Base-by-base conservation (phyloP, 2,113 vertebrate species). In the Geococcyx californianus region DNA sequence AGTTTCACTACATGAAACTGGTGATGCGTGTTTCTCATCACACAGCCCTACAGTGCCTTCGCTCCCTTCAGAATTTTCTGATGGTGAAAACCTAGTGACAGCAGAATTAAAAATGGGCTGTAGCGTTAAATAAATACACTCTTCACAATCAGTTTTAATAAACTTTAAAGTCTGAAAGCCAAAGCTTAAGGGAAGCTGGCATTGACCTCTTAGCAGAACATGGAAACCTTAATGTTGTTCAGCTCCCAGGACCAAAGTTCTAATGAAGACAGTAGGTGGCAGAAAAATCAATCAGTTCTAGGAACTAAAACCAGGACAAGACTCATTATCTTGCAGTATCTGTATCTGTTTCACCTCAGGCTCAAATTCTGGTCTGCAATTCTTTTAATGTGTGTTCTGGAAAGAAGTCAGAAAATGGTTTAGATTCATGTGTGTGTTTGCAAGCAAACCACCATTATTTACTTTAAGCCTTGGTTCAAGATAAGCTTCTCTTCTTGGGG, bases 241-340 rank as follows among this genome's bases (percentile, higher is more conserved):
- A 69, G 2, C 6, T 84, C 13, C 69, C 19, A 6, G 51, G 76
- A 69, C 40, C 28, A 54, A 84, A 63, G 45, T 33, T 92, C 23
- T 70, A 84, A 77, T 55, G 72, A 79, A 77, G 63, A 74, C 24
- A 80, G 45, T 29, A 73, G 45, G 51, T 83, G 28, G n/a, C 88
- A 92, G 58, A 90, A 94, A 88, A 76, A 90, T 70, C 55, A 88
- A 51, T 92, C 24, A 7, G 14, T 91, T 87, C 60, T 75, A 52
- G 60, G 68, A 93, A 84, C 19, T 52, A 66, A 86, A 85, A 20
- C 2, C 29, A 28, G 51, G 75, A 80, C 68, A 76, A 52, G 36
- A 83, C 64, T 34, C 34, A 23, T 91, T 90, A 69, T 64, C 55
- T 60, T 70, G 31, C 40, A 73, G 36, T n/a, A n/a, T 33, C 54